Percentiles rank a stretch among this genome's conserved stretches.
Conservation (phyloP, 2,888 invertebrate genomes). For the Aradus depressus region DNA sequence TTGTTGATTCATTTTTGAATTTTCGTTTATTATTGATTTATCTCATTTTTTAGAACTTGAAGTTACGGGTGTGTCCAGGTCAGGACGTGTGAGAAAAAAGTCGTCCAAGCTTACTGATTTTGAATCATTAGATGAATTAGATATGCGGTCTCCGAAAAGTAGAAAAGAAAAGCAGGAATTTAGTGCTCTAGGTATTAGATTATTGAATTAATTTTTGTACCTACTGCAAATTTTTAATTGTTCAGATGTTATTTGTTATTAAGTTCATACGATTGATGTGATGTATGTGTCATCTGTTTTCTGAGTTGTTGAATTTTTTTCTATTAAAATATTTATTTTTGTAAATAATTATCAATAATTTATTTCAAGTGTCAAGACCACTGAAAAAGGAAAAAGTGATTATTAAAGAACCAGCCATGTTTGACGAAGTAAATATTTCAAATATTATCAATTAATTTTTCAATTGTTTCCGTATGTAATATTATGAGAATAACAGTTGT, state of each 20-base stretch:
- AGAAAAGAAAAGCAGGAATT: constrained; percentile 21
- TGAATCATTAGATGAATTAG: constrained; percentile 80
- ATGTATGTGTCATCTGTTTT: too few species aligned
- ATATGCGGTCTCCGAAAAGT: constrained; percentile 33
- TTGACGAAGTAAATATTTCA: constrained; percentile 19
- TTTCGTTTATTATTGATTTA: neutral
- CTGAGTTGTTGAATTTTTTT: too few species aligned
- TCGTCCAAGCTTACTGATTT: constrained; percentile 90
- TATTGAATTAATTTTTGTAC: neutral
- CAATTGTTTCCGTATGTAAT: neutral
- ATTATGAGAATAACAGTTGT: neutral
- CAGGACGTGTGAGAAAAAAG: constrained; percentile 85
- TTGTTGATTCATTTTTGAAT: neutral
- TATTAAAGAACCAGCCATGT: constrained; percentile 21
- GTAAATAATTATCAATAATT: neutral
- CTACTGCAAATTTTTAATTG: too few species aligned
- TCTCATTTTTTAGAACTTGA: constrained; percentile 47
- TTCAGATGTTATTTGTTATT: too few species aligned
- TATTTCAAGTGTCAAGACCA: constrained; percentile 11
- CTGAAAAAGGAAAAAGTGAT: constrained; percentile 6
- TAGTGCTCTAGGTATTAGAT: constrained; percentile 9
- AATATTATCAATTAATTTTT: neutral
- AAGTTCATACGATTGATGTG: too few species aligned
- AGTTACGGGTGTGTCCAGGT: constrained; percentile 77
- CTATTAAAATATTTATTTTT: neutral